phyloP scores from a whole-genome alignment of 2,888 invertebrate species.

The Sphaeridia pumilis region DNA sequence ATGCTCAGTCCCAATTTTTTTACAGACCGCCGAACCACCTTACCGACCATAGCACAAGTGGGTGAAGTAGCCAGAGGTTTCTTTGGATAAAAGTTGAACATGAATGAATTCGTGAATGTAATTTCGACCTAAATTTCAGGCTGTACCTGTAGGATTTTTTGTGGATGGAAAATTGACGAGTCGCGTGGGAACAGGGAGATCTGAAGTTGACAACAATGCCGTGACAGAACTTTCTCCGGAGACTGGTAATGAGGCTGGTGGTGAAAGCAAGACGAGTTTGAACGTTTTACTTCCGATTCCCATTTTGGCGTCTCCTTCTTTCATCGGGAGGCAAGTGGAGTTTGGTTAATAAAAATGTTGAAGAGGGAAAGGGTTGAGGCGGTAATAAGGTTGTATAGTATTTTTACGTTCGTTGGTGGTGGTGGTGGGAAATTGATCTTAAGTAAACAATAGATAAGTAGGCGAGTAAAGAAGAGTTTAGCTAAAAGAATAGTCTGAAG shows the following conservation, averaged over 20 bases:
- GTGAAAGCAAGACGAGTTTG: not conserved
- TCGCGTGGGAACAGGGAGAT: no score
- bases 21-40: constrained; percentile 23
- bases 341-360: no score
- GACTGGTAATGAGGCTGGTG: not conserved
- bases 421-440: no score
- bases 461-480: no score
- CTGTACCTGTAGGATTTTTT: constrained; percentile 35
- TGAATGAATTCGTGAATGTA: not conserved
- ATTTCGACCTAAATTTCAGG: constrained; percentile 15
- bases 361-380: no score
- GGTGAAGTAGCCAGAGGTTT: not conserved
- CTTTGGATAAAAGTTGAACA: no score
- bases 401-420: no score
- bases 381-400: no score
- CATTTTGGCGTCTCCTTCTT: constrained; percentile 21
- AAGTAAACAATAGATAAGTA: no score
- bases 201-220: not conserved
- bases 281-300: constrained; percentile 24
- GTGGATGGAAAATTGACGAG: constrained; percentile 24
- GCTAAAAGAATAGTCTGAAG: no score
- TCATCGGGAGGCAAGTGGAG: constrained; percentile 22
- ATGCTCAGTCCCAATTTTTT: constrained; percentile 20
- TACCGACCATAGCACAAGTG: constrained; percentile 34
- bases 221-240: not conserved